phyloP scores from a whole-genome alignment of 2,113 vertebrate genomes.

The Carettochelys insculpta region DNA sequence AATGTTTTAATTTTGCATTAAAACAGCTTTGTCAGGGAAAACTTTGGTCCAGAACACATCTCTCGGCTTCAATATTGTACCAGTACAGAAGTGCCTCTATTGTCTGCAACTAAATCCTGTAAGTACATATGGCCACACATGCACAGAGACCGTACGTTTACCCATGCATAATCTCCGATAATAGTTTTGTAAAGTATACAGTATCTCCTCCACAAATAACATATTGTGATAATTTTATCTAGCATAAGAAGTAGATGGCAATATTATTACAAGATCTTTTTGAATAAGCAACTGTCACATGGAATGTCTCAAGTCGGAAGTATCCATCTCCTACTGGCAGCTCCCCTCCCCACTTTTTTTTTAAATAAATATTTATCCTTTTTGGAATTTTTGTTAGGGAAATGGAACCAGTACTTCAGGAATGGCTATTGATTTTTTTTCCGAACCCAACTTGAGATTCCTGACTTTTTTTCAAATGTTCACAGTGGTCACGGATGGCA shows the following conservation, averaged over 20 bases:
- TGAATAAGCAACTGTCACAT: constrained; percentile 12
- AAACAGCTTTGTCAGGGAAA: constrained; percentile 1
- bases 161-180: no score
- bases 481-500: no score
- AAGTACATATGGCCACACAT: background rate
- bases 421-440: background rate
- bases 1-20: constrained; percentile 51
- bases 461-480: no score
- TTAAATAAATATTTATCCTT: constrained; percentile 11
- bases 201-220: background rate
- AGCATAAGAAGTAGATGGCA: background rate
- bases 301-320: constrained; percentile 12
- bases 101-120: constrained; percentile 26
- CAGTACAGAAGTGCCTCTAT: constrained; percentile 34
- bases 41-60: background rate
- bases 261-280: constrained; percentile 7
- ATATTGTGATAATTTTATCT: background rate
- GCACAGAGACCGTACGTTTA: background rate
- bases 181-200: background rate
- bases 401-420: background rate
- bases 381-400: background rate
- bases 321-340: constrained; percentile 18
- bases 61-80: background rate
- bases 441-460: background rate
- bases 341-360: constrained; percentile 19